phyloP scores from a whole-genome alignment of 2,797 vertebrate species.

The Mormyrus proboscirostris region DNA sequence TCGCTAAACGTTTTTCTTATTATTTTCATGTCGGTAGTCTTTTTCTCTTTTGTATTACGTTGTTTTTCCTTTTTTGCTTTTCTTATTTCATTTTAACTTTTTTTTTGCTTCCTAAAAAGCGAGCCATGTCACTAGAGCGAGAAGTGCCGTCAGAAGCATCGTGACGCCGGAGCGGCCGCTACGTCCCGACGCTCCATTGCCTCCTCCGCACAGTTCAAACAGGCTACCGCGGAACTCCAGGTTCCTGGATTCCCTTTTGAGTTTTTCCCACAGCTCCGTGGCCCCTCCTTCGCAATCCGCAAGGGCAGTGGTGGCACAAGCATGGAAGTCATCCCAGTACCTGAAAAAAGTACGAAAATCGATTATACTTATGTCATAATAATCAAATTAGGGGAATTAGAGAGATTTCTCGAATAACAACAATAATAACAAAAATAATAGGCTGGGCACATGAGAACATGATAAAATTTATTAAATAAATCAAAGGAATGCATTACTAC shows the following conservation, averaged over 20 bases:
- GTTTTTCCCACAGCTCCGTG: slow-evolving; percentile 77
- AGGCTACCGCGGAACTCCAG: slow-evolving; percentile 79
- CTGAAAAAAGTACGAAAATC: slow-evolving; percentile 45
- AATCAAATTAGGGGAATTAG: background rate
- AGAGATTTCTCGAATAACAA: background rate
- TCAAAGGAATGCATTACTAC: background rate
- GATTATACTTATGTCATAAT: background rate
- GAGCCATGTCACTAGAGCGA: slow-evolving; percentile 64
- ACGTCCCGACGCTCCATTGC: slow-evolving; percentile 55
- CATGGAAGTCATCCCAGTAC: slow-evolving; percentile 80
- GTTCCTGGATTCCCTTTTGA: slow-evolving; percentile 76
- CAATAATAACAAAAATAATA: background rate
- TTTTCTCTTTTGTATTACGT: slow-evolving; percentile 24
- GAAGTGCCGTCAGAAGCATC: slow-evolving; percentile 61
- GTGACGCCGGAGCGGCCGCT: slow-evolving; percentile 42
- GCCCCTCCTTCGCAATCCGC: slow-evolving; percentile 79
- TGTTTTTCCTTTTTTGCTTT: background rate
- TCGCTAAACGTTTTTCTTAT: slow-evolving; percentile 34
- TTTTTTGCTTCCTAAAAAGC: slow-evolving; percentile 51
- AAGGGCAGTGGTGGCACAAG: slow-evolving; percentile 72
- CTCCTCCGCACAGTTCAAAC: slow-evolving; percentile 74
- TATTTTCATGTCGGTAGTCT: slow-evolving; percentile 32
- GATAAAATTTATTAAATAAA: background rate
- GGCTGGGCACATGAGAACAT: background rate
- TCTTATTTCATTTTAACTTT: background rate